phyloP scores from a whole-genome alignment of 2,888 invertebrate species.

The Dryobota labecula region DNA sequence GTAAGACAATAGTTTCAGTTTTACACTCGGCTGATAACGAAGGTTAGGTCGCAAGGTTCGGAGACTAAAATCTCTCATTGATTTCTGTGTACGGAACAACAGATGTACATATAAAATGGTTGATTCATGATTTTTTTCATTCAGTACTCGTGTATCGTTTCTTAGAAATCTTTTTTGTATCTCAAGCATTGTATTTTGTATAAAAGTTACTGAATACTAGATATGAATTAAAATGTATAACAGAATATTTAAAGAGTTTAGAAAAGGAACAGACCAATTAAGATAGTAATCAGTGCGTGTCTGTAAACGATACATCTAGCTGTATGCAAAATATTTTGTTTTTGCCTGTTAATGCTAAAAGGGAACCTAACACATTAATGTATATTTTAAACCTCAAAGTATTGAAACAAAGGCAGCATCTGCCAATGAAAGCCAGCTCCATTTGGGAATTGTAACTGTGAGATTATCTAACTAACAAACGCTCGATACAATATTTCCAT shows the following conservation, averaged over 20 bases:
- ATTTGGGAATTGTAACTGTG: no score
- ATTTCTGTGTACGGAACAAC: conserved; percentile 20
- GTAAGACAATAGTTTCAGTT: conserved; percentile 61
- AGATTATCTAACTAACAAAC: no score
- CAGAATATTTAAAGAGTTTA: not conserved
- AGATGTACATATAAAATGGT: conserved; percentile 33
- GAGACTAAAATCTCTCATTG: conserved; percentile 46
- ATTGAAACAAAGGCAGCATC: no score
- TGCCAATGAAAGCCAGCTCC: no score
- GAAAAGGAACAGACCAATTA: not conserved
- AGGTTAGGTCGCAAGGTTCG: conserved; percentile 62
- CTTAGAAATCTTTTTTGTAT: conserved; percentile 6
- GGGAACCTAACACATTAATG: no score
- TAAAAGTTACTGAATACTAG: not conserved
- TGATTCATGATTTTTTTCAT: conserved; percentile 32
- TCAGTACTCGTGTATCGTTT: conserved; percentile 7
- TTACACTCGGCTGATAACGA: conserved; percentile 54
- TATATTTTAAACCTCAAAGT: no score
- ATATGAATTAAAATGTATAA: not conserved
- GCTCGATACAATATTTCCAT: not conserved
- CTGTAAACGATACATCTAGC: not conserved
- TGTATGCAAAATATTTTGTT: not conserved
- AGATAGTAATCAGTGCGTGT: not conserved
- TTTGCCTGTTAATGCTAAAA: no score
- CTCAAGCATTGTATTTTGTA: not conserved